Evolutionary conservation across 2,888 invertebrate genomes (phyloP).

Genomic region (Ichneumon xanthorius): DNA sequence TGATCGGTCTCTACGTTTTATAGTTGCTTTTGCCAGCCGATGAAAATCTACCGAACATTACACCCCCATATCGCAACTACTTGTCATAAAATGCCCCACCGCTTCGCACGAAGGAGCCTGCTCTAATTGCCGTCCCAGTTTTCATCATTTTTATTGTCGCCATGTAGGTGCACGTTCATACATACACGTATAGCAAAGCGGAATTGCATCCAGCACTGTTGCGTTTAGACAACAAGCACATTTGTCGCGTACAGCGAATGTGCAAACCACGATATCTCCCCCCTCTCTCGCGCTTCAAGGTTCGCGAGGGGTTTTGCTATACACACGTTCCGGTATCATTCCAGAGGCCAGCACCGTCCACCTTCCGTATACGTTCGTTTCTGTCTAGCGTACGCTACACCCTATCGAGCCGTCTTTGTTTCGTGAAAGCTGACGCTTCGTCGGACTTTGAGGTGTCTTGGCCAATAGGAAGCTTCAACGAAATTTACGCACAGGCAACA

Average conservation of each 20-base stretch:
- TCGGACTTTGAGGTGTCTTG: slow-evolving; percentile 70
- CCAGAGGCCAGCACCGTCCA: slow-evolving; percentile 65
- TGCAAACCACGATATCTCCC: neutral
- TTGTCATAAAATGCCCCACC: neutral
- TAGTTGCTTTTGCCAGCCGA: neutral
- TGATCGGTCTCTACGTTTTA: neutral
- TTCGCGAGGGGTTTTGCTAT: neutral
- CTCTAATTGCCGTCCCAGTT: neutral
- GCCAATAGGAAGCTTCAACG: slow-evolving; percentile 74
- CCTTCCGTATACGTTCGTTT: slow-evolving; percentile 27
- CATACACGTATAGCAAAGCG: neutral
- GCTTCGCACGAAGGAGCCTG: neutral
- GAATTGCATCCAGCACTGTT: neutral
- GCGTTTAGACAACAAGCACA: slow-evolving; percentile 8
- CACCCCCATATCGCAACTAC: neutral
- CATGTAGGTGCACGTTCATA: neutral
- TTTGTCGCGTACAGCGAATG: slow-evolving; percentile 14
- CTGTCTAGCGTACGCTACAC: slow-evolving; percentile 7
- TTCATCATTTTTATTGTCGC: neutral
- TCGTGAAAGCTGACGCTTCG: slow-evolving; percentile 74
- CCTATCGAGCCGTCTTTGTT: slow-evolving; percentile 65
- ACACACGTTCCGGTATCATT: slow-evolving; percentile 29
- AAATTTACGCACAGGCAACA: slow-evolving; percentile 79
- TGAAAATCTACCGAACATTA: neutral
- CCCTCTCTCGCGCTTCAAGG: neutral